Base-by-base conservation (phyloP, 2,797 vertebrate species). In the Aeoliscus strigatus region DNA sequence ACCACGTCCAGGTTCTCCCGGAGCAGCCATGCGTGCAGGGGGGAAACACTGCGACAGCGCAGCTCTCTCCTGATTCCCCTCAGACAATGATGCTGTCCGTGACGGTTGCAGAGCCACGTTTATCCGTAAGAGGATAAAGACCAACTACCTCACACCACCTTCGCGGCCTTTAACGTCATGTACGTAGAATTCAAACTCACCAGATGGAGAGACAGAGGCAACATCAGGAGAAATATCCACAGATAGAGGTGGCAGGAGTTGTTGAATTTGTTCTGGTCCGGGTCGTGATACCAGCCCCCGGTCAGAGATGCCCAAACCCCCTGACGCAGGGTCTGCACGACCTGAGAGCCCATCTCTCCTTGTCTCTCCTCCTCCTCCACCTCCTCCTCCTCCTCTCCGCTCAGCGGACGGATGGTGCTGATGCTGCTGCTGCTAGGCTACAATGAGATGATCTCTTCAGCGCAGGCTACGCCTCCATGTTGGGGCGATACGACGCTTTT, bases 221-320 rank as follows among this genome's bases (percentile, higher is more conserved):
- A 66, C 83, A 92, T 87, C 35, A 98, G 87, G 70, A 98, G 85
- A 49, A 94, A 94, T 27, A 97, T 88, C 95, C 94, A 98, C 69
- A 96, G 76, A 88, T 98, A 98, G 44, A 97, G 92, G 57, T 98
- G 95, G 76, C 90, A 97, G 54, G 92, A 95, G 84, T 97, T 98
- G 79, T 93, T 93, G 84, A 98, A 98, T 87, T 88, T 92, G 76
- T 93, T 93, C 75, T 93, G 92, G 56, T 96, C 91, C 30, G 94
- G 93, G 79, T 97, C 95, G 68, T 97, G 91, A 79, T 93, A 97
- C 92, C 94, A 97, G 66, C 95, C 95, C 13, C 95, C 94, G 8
- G 94, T 98, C 73, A 97, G 80, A 43, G 93, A 94, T 73, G 94
- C 94, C 95, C 95, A 97, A 47, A 96, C 91, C 49, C 95, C 94